A percentile compares a stretch with the other conserved stretches of the same genome.
These are phyloP conservation scores for Ypsolopha sequella DNA, from an alignment of 2,888 invertebrate genomes.

Conservation along the genomic window DNA sequence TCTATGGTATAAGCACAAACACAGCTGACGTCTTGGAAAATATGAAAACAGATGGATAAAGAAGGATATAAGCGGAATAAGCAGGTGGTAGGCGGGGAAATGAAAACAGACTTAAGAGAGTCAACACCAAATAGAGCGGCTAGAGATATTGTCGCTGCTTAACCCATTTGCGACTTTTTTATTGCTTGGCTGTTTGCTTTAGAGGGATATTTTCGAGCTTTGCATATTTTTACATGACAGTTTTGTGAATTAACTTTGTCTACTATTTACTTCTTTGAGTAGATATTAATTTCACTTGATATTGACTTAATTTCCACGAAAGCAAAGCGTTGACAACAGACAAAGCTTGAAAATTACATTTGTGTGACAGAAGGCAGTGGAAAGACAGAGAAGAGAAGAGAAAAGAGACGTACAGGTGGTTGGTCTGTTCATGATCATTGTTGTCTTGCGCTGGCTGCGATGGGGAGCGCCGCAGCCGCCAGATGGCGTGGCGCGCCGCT, in stretches of 20 bases:
- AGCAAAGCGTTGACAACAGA: constrained; percentile 9
- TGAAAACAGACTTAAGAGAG: constrained; percentile 38
- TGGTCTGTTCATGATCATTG: constrained; percentile 67
- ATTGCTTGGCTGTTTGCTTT: constrained; percentile 4
- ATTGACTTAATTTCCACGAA: no score
- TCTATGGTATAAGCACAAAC: background rate
- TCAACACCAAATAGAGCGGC: constrained; percentile 30
- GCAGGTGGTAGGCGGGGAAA: constrained; percentile 27
- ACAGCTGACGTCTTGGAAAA: background rate
- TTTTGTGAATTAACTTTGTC: no score
- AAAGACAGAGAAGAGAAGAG: constrained; percentile 31
- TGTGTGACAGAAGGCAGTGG: constrained; percentile 13
- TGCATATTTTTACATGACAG: no score
- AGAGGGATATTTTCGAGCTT: no score
- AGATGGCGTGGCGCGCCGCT: constrained; percentile 79
- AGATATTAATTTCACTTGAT: no score
- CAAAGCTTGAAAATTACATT: constrained; percentile 25
- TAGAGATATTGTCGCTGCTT: constrained; percentile 26
- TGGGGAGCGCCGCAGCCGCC: constrained; percentile 73
- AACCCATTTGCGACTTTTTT: constrained; percentile 25
- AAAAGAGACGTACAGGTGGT: constrained; percentile 67
- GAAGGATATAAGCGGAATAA: constrained; percentile 34
- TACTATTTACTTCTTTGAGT: no score
- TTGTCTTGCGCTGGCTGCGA: constrained; percentile 62
- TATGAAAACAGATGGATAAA: constrained; percentile 17